These are phyloP conservation scores for Paracentrotus lividus DNA, from an alignment of 53 echinoderm and acorn worm species.

Conservation along the genomic window DNA sequence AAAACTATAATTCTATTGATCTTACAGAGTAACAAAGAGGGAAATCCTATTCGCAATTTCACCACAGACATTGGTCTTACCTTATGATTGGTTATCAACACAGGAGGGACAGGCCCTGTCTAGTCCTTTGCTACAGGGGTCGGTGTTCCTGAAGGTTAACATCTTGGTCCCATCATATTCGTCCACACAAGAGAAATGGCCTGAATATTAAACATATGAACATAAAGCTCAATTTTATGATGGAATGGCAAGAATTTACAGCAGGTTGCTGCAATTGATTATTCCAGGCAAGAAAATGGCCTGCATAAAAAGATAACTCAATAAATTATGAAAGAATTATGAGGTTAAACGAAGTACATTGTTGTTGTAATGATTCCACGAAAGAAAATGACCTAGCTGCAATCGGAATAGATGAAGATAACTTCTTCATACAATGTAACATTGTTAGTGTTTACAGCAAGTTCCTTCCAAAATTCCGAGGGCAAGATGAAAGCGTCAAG, in stretches of 20 bases:
- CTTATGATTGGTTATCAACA: conserved; percentile 19
- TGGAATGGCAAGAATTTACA: no score
- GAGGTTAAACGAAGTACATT: no score
- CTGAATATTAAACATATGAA: no score
- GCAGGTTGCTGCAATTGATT: no score
- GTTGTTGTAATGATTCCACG: no score
- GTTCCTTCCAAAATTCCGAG: no score
- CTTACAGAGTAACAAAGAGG: neutral
- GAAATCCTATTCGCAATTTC: neutral
- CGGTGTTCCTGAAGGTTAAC: conserved; percentile 62
- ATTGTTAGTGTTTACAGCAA: neutral
- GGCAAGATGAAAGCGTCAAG: no score
- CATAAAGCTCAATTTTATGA: no score
- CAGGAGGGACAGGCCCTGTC: conserved; percentile 27
- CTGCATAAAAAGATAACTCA: no score
- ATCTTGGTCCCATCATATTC: conserved; percentile 27
- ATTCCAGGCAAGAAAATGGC: no score
- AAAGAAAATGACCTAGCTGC: no score
- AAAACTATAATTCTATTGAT: neutral
- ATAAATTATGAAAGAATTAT: no score
- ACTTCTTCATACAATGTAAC: neutral
- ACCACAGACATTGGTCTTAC: neutral
- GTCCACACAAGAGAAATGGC: conserved; percentile 10
- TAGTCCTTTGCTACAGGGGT: conserved; percentile 58
- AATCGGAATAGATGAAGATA: neutral